phyloP scores from a whole-genome alignment of 2,888 invertebrate genomes.

The Alsophila aescularia region DNA sequence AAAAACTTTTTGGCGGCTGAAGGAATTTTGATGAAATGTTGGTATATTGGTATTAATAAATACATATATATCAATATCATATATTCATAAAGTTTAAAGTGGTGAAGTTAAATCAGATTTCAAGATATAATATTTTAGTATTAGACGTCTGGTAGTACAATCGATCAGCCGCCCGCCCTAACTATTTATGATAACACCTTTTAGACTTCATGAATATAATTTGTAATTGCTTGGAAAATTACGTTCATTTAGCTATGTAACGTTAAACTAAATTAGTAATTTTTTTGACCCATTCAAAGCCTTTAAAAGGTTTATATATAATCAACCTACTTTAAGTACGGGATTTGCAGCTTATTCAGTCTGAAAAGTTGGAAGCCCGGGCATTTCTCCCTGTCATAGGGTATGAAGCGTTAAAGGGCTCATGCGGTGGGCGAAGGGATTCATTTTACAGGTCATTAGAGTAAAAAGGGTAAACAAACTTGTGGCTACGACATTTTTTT shows the following conservation, averaged over 20 bases:
- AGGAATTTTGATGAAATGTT: no score
- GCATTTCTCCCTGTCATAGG: constrained; percentile 58
- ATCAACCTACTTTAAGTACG: constrained; percentile 33
- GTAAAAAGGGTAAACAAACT: constrained; percentile 69
- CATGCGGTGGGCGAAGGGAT: constrained; percentile 53
- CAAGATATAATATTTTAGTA: no score
- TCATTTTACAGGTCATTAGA: constrained; percentile 77
- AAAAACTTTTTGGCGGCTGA: no score
- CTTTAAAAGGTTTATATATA: constrained; percentile 19
- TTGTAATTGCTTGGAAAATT: not conserved
- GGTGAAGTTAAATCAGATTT: no score
- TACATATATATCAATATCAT: no score
- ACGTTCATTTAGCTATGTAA: not conserved
- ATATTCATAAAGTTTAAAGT: no score
- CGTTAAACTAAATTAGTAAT: not conserved
- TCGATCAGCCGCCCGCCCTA: no score
- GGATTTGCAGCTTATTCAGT: constrained; percentile 33
- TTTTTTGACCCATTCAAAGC: constrained; percentile 3
- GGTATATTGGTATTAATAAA: no score
- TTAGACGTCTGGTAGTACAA: no score
- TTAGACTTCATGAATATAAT: no score
- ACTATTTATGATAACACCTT: no score
- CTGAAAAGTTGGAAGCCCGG: constrained; percentile 45
- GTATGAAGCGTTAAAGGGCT: constrained; percentile 62
- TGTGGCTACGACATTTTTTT: constrained; percentile 49